phyloP scores from a whole-genome alignment of 2,797 vertebrate genomes.

The Dermochelys coriacea region DNA sequence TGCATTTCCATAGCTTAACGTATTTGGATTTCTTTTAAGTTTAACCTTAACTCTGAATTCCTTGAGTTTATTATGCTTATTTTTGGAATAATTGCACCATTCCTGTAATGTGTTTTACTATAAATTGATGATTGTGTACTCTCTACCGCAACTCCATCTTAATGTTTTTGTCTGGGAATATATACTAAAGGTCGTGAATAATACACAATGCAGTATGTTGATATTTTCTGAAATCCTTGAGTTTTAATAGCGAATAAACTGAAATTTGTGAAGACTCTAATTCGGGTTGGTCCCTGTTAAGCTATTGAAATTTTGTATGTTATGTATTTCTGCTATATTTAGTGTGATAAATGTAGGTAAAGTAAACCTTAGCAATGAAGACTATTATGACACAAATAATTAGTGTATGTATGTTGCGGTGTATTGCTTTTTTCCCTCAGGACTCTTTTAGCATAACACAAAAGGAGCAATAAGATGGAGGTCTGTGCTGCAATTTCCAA shows the following conservation, averaged over 20 bases:
- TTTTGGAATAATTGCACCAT: background rate
- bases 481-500: slow-evolving; percentile 59
- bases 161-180: rapidly evolving
- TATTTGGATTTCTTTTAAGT: background rate
- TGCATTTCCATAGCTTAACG: background rate
- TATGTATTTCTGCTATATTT: background rate
- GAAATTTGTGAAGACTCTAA: background rate
- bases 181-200: background rate
- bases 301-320: background rate
- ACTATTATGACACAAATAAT: background rate
- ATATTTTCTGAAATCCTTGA: background rate
- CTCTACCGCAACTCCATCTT: background rate
- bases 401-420: background rate
- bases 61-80: background rate
- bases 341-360: background rate
- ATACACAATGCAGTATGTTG: background rate
- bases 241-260: background rate
- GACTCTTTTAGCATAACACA: slow-evolving; percentile 16
- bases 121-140: background rate
- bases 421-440: background rate
- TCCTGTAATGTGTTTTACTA: background rate
- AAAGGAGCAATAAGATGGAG: slow-evolving; percentile 59
- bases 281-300: background rate
- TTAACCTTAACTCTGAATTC: background rate
- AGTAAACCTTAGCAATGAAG: background rate